Evolutionary conservation across 2,888 invertebrate species (phyloP), one percentile per base, ranked within the genome.

Genomic region (Sepioteuthis lessoniana): DNA sequence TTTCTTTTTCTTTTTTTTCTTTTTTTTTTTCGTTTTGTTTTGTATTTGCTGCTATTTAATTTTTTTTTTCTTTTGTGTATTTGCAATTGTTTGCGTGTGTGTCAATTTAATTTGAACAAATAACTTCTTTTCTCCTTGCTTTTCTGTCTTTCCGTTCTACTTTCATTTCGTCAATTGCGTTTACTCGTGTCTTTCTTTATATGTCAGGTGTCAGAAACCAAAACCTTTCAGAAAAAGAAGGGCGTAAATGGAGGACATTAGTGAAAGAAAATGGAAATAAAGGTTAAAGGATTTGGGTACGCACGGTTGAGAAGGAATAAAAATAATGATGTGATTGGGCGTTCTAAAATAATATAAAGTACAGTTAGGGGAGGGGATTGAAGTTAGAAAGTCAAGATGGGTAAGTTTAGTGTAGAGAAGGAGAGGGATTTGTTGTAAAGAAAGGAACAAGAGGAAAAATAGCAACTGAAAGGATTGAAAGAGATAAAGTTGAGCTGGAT

Each of bases 101-200:
- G n/a, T n/a, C 76, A 76, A 76, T 76, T 76, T 76, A 76, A 76
- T 76, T 76, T 76, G 76, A 76, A n/a, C 76, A 76, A 76, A 76
- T 76, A n/a, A 76, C 76, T 76, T 76, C 76, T 76, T 76, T 76
- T 76, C 76, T 76, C 76, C 76, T 76, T n/a, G n/a, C n/a, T 76
- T n/a, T 76, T 13, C n/a, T 76, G 19, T 16, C 76, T 76, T 76
- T n/a, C 3, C 76, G n/a, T n/a, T 76, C 76, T n/a, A 16, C 76
- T 76, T 76, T 76, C 35, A 76, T n/a, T 76, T n/a, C 76, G 76
- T 35, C 76, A 76, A 76, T 76, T 76, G 76, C 76, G n/a, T 76
- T 76, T 35, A 76, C n/a, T 76, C n/a, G 76, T n/a, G 76, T n/a
- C n/a, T 76, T 76, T 76, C 76, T 76, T 76, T 76, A 76, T 10